phyloP scores from a whole-genome alignment of 2,113 vertebrate species.

The Alethe castanea region DNA sequence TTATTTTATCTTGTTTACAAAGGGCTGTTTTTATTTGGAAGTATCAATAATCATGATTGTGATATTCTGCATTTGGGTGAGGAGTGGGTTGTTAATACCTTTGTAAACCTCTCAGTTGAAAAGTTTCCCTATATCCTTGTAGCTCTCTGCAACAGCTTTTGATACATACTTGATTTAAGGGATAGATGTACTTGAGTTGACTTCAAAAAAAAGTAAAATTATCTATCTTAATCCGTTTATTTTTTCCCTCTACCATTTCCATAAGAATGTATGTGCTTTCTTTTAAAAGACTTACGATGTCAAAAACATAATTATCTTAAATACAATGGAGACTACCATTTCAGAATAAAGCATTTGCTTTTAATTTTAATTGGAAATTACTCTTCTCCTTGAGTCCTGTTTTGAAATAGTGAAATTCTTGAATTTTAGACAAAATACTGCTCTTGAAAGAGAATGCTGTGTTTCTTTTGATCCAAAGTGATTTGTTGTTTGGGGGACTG shows the following conservation, averaged over 20 bases:
- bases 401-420: neutral
- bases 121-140: neutral
- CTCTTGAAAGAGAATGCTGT: neutral
- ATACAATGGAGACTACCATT: neutral
- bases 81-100: neutral
- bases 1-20: neutral
- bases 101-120: neutral
- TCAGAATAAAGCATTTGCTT: neutral
- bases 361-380: neutral
- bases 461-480: neutral
- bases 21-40: neutral
- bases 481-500: neutral
- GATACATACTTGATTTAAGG: neutral
- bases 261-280: neutral
- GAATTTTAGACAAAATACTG: neutral
- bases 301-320: neutral
- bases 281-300: neutral
- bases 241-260: neutral
- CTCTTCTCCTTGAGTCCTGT: neutral
- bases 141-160: neutral
- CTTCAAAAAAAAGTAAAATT: neutral
- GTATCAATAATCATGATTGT: neutral
- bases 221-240: neutral
- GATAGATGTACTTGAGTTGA: neutral
- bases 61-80: neutral